Base-by-base conservation (phyloP, 2,113 vertebrate genomes). In the Oncorhynchus keta region DNA sequence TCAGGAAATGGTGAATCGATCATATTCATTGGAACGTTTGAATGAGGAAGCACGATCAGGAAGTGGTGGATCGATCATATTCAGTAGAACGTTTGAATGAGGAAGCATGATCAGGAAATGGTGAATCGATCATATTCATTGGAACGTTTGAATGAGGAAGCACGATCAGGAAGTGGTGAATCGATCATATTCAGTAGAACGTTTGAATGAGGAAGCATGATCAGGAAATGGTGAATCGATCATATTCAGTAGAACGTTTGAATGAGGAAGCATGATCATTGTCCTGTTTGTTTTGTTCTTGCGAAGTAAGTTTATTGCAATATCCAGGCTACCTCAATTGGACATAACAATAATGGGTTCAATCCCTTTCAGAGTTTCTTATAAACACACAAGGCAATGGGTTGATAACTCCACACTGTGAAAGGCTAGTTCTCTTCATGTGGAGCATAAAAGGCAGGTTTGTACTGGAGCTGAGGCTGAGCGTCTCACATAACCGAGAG, bases 401-500 rank as follows among this genome's bases (percentile, higher is more conserved):
- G 59, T 62, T n/a, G 39, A 45, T 24, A 22, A 62, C 13, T 24
- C n/a, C 22, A n/a, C 16, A 9, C 20, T 22, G n/a, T 62, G n/a
- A 16, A 62, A 8, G 5, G n/a, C n/a, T 62, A 62, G 20, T 11
- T 62, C 20, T 69, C 13, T 72, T 68, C 24, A 68, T 68, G 51
- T 48, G 28, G 65, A 32, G 45, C 26, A 13, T 68, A 24, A 9
- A 57, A 55, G 67, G 59, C 48, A 68, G 70, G 59, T 28, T 68
- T 16, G 28, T 30, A 70, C 24, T 14, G n/a, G 30, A 71, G 35
- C 69, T 45, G n/a, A 45, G 59, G 6, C 59, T 62, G 59, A 9
- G 59, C 20, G 20, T 68, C 67, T 77, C 69, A 51, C 22, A 64
- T 74, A 74, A 70, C 30, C 39, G 39, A 45, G 39, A 61, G 59